Base-by-base conservation (phyloP, 2,113 vertebrate species). In the Thunnus thynnus region DNA sequence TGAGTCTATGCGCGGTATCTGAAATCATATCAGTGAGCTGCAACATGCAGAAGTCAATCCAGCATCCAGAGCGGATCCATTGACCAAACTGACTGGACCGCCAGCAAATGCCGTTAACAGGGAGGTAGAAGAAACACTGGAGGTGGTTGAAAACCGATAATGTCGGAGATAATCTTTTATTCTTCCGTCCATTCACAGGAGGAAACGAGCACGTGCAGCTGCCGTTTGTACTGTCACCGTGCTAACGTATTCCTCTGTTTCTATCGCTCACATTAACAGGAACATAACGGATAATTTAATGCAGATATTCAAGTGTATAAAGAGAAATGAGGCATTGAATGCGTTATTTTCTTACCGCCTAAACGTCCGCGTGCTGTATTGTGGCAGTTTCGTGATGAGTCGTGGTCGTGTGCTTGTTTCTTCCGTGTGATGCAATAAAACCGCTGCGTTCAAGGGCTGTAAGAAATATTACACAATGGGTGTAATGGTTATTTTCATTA, bases 381-480 rank as follows among this genome's bases (percentile, higher is more conserved):
- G 3, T 61, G 4, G 64, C 18, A 7, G 17, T 16, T 52, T 8
- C 48, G n/a, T 36, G 27, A 30, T 30, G 27, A 22, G 48, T 12
- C 10, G 11, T 13, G n/a, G 0, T 7, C 0, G 36, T 25, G 3
- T n/a, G 51, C 1, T 70, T 2, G 72, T 55, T 58, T 47, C 84
- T 89, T 84, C 84, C 76, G 79, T 17, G 30, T 88, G 87, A 86
- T 70, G 88, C 90, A 87, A 85, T 4, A 63, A 48, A 64, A 32
- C 17, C 17, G 83, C 0, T 69, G 57, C 11, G 0, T 89, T 91
- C 76, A 84, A 0, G 44, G 46, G 0, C 79, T 8, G 54, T 25
- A 2, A 41, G 9, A 41, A 41, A 41, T 41, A 9, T 41, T 8
- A 8, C 7, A 30, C 27, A 30, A 30, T 30, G 4, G 27, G 27